Evolutionary conservation across 30 jellyfish, hydroid and myxozoan genomes (phyloP), one percentile per base, ranked within the genome.

Genomic region (Hydractinia symbiolongicarpus): DNA sequence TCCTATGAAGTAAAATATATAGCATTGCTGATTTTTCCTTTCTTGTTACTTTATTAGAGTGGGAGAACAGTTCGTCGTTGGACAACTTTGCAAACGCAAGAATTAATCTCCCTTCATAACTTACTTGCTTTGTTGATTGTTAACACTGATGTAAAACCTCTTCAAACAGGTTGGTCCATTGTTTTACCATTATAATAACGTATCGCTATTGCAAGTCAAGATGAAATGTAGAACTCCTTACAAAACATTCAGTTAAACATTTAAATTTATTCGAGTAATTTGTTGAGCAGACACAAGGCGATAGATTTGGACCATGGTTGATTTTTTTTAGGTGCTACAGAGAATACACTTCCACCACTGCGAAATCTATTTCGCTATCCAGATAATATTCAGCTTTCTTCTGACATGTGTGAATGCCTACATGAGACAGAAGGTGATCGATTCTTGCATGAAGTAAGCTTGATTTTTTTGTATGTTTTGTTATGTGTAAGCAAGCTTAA

Each of bases 31-130:
- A 58, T 13, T 13, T 58, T 58, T 17, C 69, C 3, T 58, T 58
- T 11, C 67, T 14, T 60, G 54, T 66, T 55, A 68, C 0, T 56
- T 53, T 66, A 53, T 13, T 61, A 89, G 97, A 88, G 66, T 56
- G 93, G 81, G 77, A 82, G 92, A 44, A 77, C 11, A 53, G 85
- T 80, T 14, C 21, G 95, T 53, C 79, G 95, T 20, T 89, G 97
- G 97, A 89, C 95, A 66, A 81, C 97, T 8, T 77, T 93, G 14
- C 97, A 89, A 64, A 90, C 97, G 71, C 94, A 81, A 69, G 97
- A 89, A 16, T 85, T 89, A 50, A 67, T 81, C 11, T 84, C 88
- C 15, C 93, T 89, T 67, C 95, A 89, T 61, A 15, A 40, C 15
- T 4, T 52, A 9, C 51, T 76, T 7, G 51, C 74, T 50, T 49